Base-by-base conservation (phyloP, 1,140 invertebrate species). In the Pogonus chalceus region DNA sequence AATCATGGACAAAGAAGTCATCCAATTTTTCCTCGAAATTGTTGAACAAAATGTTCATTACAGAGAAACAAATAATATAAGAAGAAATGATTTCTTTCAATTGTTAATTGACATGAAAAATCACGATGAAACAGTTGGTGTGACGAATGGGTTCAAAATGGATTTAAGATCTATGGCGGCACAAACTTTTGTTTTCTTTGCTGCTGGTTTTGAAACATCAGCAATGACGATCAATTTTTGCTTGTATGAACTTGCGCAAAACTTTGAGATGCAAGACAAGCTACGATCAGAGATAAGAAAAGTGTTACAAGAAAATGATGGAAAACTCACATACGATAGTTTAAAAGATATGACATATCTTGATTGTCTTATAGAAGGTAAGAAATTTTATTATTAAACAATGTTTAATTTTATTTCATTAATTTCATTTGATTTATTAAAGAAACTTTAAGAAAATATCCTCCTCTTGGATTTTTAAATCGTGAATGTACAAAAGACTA, bases 161-260 rank as follows among this genome's bases (percentile, higher is more conserved):
- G 43, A 1, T 51, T 64, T 53, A 59, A 59, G 12, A 26, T 51
- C 37, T 56, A 56, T 2, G 52, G 57, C 69, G 1, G 75, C 75
- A 0, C 73, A 79, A 60, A 63, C 71, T 0, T 74, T 75, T 47
- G 57, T 78, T 0, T 79, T 80, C 51, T 75, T 79, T 48, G 56
- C 72, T 3, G 80, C 76, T 48, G 79, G 78, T 12, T 83, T 76
- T 51, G 80, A 82, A 52, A 82, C 81, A 0, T 79, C 79, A 0
- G 73, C 77, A 1, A 73, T 72, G 1, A 70, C 78, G 0, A 65
- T 83, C 52, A 67, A 69, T 16, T 78, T 75, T 53, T 65, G 69
- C 3, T 51, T 76, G 0, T 81, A 75, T 57, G 71, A 73, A 51
- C 63, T 84, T 50, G 75, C 80, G 0, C 63, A 67, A 20, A 63